Evolutionary conservation across 2,888 invertebrate species (phyloP), one percentile per base, ranked within the genome.

Genomic region (Leptura quadrifasciata): DNA sequence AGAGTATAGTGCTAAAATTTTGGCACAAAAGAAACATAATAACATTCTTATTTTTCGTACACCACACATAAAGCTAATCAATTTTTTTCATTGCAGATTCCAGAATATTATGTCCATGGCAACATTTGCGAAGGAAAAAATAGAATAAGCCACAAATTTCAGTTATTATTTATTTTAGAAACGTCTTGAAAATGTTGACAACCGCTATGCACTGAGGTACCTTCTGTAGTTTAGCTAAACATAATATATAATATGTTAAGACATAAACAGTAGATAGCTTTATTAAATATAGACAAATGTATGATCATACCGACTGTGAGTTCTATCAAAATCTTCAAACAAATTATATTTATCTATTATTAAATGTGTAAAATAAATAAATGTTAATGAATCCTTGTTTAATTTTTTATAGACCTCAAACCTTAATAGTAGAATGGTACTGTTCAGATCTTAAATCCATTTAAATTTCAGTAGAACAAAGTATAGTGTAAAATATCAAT

Each of bases 151-250:
- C 5, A 58, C 27, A 31, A 54, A 27, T 35, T 15, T 10, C n/a
- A 21, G 21, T 60, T 58, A 21, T n/a, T 57, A 18, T 69, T 57
- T 57, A 58, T 69, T 39, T 39, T 21, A 1, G 27, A 61, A 61
- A 27, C 10, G 58, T 58, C 58, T 68, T 55, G 20, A 69, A 31
- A 70, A 67, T 71, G 75, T 75, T 68, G 78, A 79, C 76, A 52
- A 72, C 75, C 73, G 79, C 79, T 67, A 76, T 79, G 72, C 76
- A 64, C 65, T 54, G 76, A 67, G 79, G 79, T 76, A 76, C 64
- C 71, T 76, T 71, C 75, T 71, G 68, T 79, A 76, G 76, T 68
- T 58, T 63, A 73, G 57, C 31, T 35, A 18, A 57, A 60, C 31
- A n/a, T 63, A 69, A 18, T 18, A 24, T 18, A 47, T 58, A 20